Conservation (phyloP, 1,140 invertebrate species). For the Luehdorfia chinensis region DNA sequence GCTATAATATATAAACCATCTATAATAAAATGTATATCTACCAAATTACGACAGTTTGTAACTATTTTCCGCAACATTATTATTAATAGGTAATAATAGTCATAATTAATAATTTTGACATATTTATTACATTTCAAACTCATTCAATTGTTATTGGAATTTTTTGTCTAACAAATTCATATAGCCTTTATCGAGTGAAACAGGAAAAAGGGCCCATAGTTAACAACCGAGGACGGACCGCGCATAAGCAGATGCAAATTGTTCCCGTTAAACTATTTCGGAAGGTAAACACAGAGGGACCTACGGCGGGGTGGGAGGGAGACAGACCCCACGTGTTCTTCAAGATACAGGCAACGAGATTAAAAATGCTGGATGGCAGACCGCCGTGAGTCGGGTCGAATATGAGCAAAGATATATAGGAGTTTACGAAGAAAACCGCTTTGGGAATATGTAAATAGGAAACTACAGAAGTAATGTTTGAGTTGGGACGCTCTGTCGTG, state of each 20-base stretch:
- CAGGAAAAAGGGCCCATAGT: slow-evolving; percentile 53
- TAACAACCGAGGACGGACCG: slow-evolving; percentile 67
- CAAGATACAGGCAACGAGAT: slow-evolving; percentile 64
- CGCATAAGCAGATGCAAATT: slow-evolving; percentile 75
- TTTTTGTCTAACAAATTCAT: slow-evolving; percentile 25
- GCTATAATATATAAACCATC: too few relatives aligned
- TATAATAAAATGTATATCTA: too few relatives aligned
- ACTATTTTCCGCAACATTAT: too few relatives aligned
- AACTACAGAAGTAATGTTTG: slow-evolving; percentile 66
- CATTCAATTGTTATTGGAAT: too few relatives aligned
- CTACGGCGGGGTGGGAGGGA: slow-evolving; percentile 2
- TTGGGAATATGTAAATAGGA: slow-evolving; percentile 69
- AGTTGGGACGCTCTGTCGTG: slow-evolving; percentile 43
- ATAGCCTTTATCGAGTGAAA: slow-evolving; percentile 36
- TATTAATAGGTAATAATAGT: too few relatives aligned
- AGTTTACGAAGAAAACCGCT: slow-evolving; percentile 66
- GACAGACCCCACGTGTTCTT: slow-evolving; percentile 49
- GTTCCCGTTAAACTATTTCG: slow-evolving; percentile 73
- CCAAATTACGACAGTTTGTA: too few relatives aligned
- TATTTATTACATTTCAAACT: too few relatives aligned
- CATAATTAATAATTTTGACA: too few relatives aligned
- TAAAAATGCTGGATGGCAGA: slow-evolving; percentile 69
- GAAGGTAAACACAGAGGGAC: slow-evolving; percentile 69
- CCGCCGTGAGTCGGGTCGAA: slow-evolving; percentile 58
- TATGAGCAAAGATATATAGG: slow-evolving; percentile 66